These are phyloP conservation scores for Cartodere bifasciata DNA, from an alignment of 2,888 invertebrate genomes.

Conservation along the genomic window DNA sequence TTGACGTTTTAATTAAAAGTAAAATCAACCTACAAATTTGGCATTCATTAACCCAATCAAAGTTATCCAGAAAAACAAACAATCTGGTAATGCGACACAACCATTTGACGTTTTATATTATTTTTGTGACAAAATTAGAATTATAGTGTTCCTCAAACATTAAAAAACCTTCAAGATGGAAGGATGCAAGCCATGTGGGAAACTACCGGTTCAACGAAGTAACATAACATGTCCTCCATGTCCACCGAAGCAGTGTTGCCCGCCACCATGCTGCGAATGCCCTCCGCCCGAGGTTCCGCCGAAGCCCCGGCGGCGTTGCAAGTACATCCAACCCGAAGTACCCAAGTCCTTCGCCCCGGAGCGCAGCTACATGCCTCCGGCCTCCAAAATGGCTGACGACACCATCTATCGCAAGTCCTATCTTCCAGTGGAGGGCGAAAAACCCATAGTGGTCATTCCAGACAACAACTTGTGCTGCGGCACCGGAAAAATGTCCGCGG, in stretches of 20 bases:
- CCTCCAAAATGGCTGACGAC: conserved; percentile 43
- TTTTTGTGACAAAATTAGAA: conserved; percentile 5
- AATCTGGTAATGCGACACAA: too few species aligned
- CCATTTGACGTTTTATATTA: conserved; percentile 1
- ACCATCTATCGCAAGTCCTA: conserved; percentile 57
- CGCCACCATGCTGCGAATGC: conserved; percentile 20
- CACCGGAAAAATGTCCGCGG: conserved; percentile 34
- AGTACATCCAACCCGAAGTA: conserved; percentile 42
- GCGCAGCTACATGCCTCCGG: conserved; percentile 43
- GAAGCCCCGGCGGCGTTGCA: conserved; percentile 23
- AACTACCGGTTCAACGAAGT: conserved; percentile 14
- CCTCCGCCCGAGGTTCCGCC: conserved; percentile 23
- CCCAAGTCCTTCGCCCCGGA: conserved; percentile 46
- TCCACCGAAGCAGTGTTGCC: conserved; percentile 16
- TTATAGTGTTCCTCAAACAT: not conserved
- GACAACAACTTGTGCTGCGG: conserved; percentile 33
- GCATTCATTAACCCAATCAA: too few species aligned
- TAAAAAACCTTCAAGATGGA: conserved; percentile 17
- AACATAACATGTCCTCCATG: conserved; percentile 22
- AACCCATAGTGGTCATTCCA: conserved; percentile 29
- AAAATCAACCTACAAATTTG: too few species aligned
- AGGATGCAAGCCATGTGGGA: conserved; percentile 22
- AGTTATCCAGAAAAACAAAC: too few species aligned
- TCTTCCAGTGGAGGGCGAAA: conserved; percentile 37
- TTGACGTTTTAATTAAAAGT: too few species aligned